These are phyloP conservation scores for Leptobrachium leishanense DNA, from an alignment of 2,113 vertebrate genomes.

Conservation along the genomic window DNA sequence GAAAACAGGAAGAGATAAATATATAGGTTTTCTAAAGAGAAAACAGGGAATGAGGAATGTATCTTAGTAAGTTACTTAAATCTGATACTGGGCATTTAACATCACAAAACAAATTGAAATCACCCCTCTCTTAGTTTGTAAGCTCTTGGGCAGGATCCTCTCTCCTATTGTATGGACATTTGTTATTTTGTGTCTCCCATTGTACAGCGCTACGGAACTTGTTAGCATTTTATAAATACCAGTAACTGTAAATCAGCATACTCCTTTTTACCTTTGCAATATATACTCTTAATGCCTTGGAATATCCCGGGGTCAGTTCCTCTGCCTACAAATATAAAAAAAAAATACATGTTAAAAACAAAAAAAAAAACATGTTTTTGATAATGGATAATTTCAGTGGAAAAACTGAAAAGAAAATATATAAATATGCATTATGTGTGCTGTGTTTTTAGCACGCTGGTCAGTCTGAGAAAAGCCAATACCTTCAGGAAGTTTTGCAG, in stretches of 20 bases:
- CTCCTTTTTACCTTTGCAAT: slow-evolving; percentile 80
- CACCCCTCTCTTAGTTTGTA: background rate
- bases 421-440: too few species aligned
- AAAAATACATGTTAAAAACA: too few species aligned
- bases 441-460: too few species aligned
- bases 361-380: background rate
- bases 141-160: background rate
- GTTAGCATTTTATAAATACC: background rate
- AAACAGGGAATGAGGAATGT: too few species aligned
- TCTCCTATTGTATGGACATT: background rate
- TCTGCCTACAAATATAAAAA: slow-evolving; percentile 69
- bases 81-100: too few species aligned
- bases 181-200: background rate
- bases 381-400: background rate
- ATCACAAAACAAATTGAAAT: background rate
- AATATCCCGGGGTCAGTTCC: slow-evolving; percentile 84
- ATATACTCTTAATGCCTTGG: slow-evolving; percentile 82
- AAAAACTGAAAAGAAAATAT: background rate
- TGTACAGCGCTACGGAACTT: too few species aligned
- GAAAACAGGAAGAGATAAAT: too few species aligned
- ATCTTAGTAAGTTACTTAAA: too few species aligned
- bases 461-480: background rate
- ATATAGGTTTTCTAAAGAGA: too few species aligned
- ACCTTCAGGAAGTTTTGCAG: slow-evolving; percentile 89
- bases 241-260: background rate